Percentiles rank a stretch among this genome's conserved stretches.
These are phyloP conservation scores for Ptychoptera albimana DNA, from an alignment of 2,888 invertebrate genomes.

Conservation along the genomic window DNA sequence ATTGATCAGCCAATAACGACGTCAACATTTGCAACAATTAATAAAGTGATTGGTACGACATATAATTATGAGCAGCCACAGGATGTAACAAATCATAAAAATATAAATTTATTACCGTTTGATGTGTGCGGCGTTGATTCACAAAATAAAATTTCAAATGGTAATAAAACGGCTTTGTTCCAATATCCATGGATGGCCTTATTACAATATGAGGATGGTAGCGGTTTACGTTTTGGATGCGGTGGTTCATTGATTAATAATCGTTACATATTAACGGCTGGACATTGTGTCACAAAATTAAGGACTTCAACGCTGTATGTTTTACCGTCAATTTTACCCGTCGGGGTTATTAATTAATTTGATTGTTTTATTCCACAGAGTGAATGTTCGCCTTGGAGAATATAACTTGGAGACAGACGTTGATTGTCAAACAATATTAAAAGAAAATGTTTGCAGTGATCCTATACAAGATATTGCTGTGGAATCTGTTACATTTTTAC, in stretches of 20 bases:
- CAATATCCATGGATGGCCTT: constrained; percentile 67
- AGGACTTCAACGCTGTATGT: neutral
- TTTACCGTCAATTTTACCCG: neutral
- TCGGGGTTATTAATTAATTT: neutral
- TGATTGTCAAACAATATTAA: constrained; percentile 16
- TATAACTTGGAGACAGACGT: constrained; percentile 13
- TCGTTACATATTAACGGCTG: constrained; percentile 22
- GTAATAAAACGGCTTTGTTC: constrained; percentile 40
- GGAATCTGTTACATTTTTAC: constrained; percentile 32
- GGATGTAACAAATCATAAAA: constrained; percentile 7
- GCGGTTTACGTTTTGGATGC: constrained; percentile 21
- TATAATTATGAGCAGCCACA: neutral
- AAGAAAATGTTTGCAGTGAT: constrained; percentile 21
- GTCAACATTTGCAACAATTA: no score
- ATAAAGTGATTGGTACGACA: neutral
- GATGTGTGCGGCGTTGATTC: constrained; percentile 38
- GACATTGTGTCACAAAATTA: constrained; percentile 18
- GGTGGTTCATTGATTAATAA: constrained; percentile 23
- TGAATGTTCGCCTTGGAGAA: constrained; percentile 17
- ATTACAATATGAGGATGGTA: constrained; percentile 37
- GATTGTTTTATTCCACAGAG: constrained; percentile 3
- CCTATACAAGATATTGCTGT: constrained; percentile 26
- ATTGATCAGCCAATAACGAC: no score
- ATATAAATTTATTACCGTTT: constrained; percentile 4
- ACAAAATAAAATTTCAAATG: constrained; percentile 40